Base-by-base conservation (phyloP, 2,888 invertebrate species). In the Salticus scenicus region DNA sequence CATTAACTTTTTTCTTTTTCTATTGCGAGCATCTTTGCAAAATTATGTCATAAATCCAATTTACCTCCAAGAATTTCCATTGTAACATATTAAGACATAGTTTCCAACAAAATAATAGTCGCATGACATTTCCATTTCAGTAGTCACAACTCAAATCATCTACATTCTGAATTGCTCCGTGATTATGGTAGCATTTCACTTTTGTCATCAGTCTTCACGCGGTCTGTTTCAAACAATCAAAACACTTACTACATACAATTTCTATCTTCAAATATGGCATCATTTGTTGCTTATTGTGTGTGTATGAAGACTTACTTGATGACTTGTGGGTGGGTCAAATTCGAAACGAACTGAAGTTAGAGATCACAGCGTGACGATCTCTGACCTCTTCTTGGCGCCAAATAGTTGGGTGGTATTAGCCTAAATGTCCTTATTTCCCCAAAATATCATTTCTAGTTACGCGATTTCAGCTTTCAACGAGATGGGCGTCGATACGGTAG, bases 331-430 rank as follows among this genome's bases (percentile, higher is more conserved):
- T 33, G 67, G 31, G 67, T 24, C 51, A 14, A 1, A 41, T 27
- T 66, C 66, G 31, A 30, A 30, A 66, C 17, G 33, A 64, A 24
- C 33, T n/a, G 31, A 51, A 10, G 20, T 33, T 24, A 5, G 31
- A 37, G 76, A 70, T 37, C 28, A 20, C 33, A 57, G 77, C 77
- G 63, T 70, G 77, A 70, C 77, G 77, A 77, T 57, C 77, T 77
- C 4, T 77, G 70, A 77, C 77, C 77, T 70, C 31, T 0, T 10
- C 20, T 24, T 37, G 69, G 70, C 70, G 70, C 57, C 77, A 28
- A 37, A 57, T 27, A 17, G 47, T 31, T 28, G 69, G 77, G 77
- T 77, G 77, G 77, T 70, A 77, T n/a, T 28, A 0, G 37, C 28
- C 77, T 77, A 70, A 77, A 70, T 77, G 28, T 69, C 33, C 57